Conservation (phyloP, 2,797 vertebrate species). For the Allobates femoralis region DNA sequence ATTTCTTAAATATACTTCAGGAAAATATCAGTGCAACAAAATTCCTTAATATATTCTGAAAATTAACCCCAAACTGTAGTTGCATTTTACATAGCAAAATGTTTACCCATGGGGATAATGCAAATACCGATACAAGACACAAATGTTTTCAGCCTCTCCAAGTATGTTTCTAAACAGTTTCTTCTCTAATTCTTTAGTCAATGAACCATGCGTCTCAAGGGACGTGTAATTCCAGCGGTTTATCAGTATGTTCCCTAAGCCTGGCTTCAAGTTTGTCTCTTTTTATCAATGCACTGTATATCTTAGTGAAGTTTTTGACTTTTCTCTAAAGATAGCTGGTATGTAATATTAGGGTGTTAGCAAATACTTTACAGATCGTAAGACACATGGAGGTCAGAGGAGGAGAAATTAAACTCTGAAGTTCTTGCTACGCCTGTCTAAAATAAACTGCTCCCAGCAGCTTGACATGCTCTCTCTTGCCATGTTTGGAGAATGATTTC, state of each 20-base stretch:
- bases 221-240: constrained; percentile 22
- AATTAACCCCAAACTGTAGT: neutral
- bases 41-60: neutral
- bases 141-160: neutral
- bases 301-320: neutral
- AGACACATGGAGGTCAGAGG: constrained; percentile 44
- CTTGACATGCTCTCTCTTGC: constrained; percentile 67
- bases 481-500: constrained; percentile 72
- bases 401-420: constrained; percentile 46
- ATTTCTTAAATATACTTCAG: no score
- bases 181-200: constrained; percentile 8
- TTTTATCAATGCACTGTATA: constrained; percentile 15
- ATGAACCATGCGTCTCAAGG: neutral
- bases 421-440: constrained; percentile 69
- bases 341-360: constrained; percentile 16
- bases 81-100: neutral
- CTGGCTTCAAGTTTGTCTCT: constrained; percentile 3
- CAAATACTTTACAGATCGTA: constrained; percentile 33
- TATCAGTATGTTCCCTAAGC: constrained; percentile 3
- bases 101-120: neutral
- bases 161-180: neutral
- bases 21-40: no score
- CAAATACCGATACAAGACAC: neutral
- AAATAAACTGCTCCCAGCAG: constrained; percentile 71
- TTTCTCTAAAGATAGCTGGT: neutral